Evolutionary conservation across 2,113 vertebrate genomes (phyloP).

Genomic region (Pachyramphus minor): DNA sequence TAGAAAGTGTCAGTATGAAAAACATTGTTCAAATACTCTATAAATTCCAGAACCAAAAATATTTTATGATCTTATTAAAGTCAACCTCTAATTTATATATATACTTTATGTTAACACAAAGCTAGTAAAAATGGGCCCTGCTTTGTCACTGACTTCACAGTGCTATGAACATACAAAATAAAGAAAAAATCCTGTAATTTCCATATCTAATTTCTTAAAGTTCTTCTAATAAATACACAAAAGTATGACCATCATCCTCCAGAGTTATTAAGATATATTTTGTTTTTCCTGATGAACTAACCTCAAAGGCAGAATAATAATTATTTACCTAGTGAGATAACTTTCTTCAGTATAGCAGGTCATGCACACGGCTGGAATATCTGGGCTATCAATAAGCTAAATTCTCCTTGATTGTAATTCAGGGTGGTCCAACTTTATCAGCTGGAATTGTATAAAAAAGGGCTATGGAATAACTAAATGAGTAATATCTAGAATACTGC

Average conservation of each 20-base stretch:
- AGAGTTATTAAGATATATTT: background rate
- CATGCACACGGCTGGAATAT: background rate
- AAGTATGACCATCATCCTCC: background rate
- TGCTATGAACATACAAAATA: background rate
- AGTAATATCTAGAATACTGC: background rate
- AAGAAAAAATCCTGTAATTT: accelerated
- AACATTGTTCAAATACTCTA: background rate
- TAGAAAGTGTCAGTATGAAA: background rate
- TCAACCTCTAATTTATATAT: background rate
- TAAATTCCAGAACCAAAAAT: background rate
- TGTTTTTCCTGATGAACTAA: background rate
- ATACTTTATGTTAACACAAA: background rate
- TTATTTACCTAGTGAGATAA: background rate
- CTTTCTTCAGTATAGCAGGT: background rate
- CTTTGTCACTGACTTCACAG: background rate
- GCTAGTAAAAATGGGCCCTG: background rate
- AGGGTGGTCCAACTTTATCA: background rate
- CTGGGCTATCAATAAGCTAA: background rate
- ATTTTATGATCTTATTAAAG: background rate
- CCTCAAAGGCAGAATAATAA: background rate
- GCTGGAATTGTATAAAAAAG: background rate
- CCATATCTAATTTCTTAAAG: background rate
- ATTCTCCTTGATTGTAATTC: background rate
- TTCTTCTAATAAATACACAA: background rate
- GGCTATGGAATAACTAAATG: background rate